Percentiles rank a stretch among this genome's conserved stretches.
phyloP scores from a whole-genome alignment of 64 coral and sea anemone genomes.

The Pachyseris speciosa region DNA sequence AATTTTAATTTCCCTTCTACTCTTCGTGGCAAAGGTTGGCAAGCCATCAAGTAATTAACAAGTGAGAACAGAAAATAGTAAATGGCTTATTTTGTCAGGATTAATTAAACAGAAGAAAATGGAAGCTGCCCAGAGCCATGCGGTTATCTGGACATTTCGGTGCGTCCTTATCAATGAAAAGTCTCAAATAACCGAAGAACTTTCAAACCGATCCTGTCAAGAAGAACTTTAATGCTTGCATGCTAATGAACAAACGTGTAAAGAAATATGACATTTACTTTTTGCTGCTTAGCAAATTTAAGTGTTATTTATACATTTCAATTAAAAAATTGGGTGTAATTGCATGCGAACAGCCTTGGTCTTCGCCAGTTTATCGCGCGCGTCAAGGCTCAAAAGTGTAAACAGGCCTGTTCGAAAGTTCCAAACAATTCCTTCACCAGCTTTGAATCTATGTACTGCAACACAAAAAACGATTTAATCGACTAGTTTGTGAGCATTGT shows the following conservation, averaged over 20 bases:
- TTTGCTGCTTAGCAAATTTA: conserved; percentile 64
- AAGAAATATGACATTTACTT: conserved; percentile 60
- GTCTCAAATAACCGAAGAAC: conserved; percentile 25
- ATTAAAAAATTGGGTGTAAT: conserved; percentile 87
- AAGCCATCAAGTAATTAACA: conserved; percentile 51
- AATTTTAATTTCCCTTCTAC: conserved; percentile 54
- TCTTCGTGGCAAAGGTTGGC: conserved; percentile 10
- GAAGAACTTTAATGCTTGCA: conserved; percentile 29
- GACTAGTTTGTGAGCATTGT: conserved; percentile 59
- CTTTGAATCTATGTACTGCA: neutral
- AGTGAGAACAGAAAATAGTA: conserved; percentile 50
- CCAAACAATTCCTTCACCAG: neutral
- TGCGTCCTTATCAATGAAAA: neutral
- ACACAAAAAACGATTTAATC: conserved; percentile 59
- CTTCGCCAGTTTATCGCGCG: neutral
- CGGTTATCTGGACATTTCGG: conserved; percentile 3
- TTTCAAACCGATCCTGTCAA: conserved; percentile 36
- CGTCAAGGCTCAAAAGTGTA: conserved; percentile 9
- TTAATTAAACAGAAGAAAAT: conserved; percentile 49
- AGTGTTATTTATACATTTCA: conserved; percentile 85
- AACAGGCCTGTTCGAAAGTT: neutral
- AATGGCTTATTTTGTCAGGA: conserved; percentile 52
- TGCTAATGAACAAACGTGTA: conserved; percentile 65
- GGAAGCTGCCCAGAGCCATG: neutral
- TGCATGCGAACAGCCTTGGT: conserved; percentile 32